Percentiles rank a stretch among this genome's conserved stretches.
phyloP scores from a whole-genome alignment of 2,888 invertebrate species.

The Oscheius myriophilus region DNA sequence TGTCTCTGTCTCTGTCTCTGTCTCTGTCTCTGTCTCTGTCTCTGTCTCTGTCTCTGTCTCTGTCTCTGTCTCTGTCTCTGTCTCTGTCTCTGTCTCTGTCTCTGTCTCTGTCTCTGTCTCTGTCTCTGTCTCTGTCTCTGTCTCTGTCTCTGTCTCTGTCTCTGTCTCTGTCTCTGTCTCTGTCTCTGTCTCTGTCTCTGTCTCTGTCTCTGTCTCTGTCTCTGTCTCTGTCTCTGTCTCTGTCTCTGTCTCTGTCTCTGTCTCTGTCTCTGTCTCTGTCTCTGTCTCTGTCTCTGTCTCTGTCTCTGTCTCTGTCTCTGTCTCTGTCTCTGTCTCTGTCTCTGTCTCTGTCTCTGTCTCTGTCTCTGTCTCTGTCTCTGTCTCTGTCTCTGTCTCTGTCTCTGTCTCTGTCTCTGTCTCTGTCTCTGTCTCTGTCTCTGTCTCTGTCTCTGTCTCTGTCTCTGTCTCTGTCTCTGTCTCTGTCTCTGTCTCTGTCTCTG shows the following conservation, averaged over 20 bases:
- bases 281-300: not conserved
- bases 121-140: too few species aligned
- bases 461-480: not conserved
- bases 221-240: not conserved
- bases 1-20: not conserved
- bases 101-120: too few species aligned
- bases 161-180: too few species aligned
- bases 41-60: too few species aligned
- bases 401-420: not conserved
- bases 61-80: too few species aligned
- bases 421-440: not conserved
- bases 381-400: not conserved
- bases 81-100: too few species aligned
- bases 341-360: not conserved
- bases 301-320: not conserved
- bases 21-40: too few species aligned
- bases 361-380: not conserved
- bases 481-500: not conserved
- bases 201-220: not conserved
- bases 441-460: not conserved
- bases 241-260: not conserved
- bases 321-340: not conserved
- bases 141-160: too few species aligned
- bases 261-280: not conserved
- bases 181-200: not conserved